Evolutionary conservation across 92 coral and sea anemone species (phyloP).

Genomic region (Nematostella vectensis): DNA sequence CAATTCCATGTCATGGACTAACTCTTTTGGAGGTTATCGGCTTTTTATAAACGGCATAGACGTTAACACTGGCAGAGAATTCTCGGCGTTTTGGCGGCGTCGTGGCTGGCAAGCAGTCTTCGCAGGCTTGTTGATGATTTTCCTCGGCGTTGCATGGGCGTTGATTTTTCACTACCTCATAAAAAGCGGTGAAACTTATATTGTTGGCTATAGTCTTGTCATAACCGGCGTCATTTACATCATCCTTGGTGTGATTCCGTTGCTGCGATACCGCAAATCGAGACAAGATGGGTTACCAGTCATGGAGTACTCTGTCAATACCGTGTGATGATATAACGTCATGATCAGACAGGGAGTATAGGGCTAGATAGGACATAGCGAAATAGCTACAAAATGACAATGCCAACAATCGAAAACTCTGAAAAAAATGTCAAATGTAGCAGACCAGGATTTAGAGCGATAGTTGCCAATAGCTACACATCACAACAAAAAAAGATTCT

Average conservation of each 20-base stretch:
- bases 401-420: too few species aligned
- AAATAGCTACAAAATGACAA: too few species aligned
- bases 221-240: slow-evolving; percentile 32
- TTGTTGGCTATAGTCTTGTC: slow-evolving; percentile 44
- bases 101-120: slow-evolving; percentile 63
- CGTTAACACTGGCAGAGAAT: slow-evolving; percentile 79
- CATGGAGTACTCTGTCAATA: background rate
- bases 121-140: slow-evolving; percentile 40
- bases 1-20: slow-evolving; percentile 62
- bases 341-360: too few species aligned
- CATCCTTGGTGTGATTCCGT: slow-evolving; percentile 54
- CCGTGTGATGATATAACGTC: too few species aligned
- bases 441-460: too few species aligned
- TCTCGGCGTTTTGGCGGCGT: slow-evolving; percentile 74
- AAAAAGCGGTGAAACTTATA: background rate
- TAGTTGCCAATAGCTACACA: too few species aligned
- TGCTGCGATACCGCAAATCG: slow-evolving; percentile 40
- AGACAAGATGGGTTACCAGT: slow-evolving; percentile 9
- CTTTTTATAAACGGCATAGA: slow-evolving; percentile 79
- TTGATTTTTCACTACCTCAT: slow-evolving; percentile 47
- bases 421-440: too few species aligned
- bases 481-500: too few species aligned
- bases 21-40: slow-evolving; percentile 59
- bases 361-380: too few species aligned
- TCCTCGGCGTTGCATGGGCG: slow-evolving; percentile 45